These are phyloP conservation scores for Mechanitis messenoides DNA, from an alignment of 2,888 invertebrate species.

Conservation along the genomic window DNA sequence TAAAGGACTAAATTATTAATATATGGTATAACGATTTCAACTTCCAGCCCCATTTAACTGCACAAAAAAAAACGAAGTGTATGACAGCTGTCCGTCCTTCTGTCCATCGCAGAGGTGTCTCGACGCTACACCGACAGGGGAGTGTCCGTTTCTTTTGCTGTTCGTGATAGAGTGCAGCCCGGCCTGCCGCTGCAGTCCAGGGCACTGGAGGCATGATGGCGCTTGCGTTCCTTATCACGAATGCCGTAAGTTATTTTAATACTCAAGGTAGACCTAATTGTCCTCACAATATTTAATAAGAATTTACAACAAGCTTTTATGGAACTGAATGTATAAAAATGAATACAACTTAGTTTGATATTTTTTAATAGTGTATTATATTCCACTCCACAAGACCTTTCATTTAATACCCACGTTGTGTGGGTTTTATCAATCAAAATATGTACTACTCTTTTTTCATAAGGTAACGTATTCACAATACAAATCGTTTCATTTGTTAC, in stretches of 20 bases:
- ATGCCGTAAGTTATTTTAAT: slow-evolving; percentile 30
- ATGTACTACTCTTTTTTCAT: too few relatives aligned
- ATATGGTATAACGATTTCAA: too few relatives aligned
- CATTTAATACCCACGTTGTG: too few relatives aligned
- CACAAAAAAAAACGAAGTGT: slow-evolving; percentile 31
- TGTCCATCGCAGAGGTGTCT: slow-evolving; percentile 39
- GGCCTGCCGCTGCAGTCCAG: slow-evolving; percentile 33
- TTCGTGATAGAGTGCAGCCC: slow-evolving; percentile 35
- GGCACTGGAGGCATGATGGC: slow-evolving; percentile 34
- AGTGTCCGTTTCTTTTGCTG: slow-evolving; percentile 31
- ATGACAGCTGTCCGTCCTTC: slow-evolving; percentile 33
- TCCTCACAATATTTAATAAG: too few relatives aligned
- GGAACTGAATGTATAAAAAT: too few relatives aligned
- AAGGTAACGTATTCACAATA: too few relatives aligned
- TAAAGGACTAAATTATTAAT: too few relatives aligned
- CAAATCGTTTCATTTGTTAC: too few relatives aligned
- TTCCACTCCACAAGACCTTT: too few relatives aligned
- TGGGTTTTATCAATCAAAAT: too few relatives aligned
- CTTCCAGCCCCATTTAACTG: slow-evolving; percentile 38
- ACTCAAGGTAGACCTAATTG: neutral
- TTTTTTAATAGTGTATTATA: too few relatives aligned
- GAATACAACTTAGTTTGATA: too few relatives aligned
- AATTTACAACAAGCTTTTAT: neutral
- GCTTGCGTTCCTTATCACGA: slow-evolving; percentile 35
- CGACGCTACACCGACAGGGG: slow-evolving; percentile 32